Percentiles rank a stretch among this genome's conserved stretches.
These are phyloP conservation scores for Brachypteracias leptosomus DNA, from an alignment of 2,113 vertebrate species.

Conservation along the genomic window DNA sequence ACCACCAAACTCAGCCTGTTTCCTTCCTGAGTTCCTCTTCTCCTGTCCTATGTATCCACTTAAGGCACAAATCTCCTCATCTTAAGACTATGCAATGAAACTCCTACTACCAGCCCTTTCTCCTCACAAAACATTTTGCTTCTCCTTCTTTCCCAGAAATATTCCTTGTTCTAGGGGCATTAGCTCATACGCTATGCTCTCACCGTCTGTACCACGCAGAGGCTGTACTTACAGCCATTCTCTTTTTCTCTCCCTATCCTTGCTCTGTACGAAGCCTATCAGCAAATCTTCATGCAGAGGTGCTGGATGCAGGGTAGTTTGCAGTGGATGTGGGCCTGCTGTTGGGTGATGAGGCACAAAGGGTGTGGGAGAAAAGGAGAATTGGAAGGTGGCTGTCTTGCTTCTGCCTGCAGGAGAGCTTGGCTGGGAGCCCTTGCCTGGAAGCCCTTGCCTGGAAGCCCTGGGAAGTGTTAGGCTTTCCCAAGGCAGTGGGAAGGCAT, in stretches of 20 bases:
- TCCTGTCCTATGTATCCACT: neutral
- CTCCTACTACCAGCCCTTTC: neutral
- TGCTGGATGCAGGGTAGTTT: neutral
- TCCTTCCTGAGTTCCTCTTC: neutral
- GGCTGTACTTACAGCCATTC: neutral
- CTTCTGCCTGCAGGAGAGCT: neutral
- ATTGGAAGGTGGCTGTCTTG: neutral
- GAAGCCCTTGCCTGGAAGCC: neutral
- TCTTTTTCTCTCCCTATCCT: neutral
- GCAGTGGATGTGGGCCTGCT: neutral
- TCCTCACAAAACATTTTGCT: neutral
- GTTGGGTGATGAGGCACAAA: neutral
- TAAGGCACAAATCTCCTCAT: neutral
- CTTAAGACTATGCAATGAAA: neutral
- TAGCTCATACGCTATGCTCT: neutral
- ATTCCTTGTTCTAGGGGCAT: neutral
- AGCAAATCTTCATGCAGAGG: neutral
- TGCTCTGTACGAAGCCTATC: neutral
- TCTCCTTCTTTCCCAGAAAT: neutral
- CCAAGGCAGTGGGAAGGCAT: neutral
- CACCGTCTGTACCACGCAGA: neutral
- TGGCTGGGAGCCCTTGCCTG: neutral
- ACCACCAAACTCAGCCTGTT: neutral
- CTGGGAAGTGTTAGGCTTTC: neutral
- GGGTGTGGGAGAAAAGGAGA: neutral